A percentile compares a stretch with the other conserved stretches of the same genome.
Evolutionary conservation across 2,113 vertebrate genomes (phyloP).

Genomic region (Myotis lucifugus): DNA sequence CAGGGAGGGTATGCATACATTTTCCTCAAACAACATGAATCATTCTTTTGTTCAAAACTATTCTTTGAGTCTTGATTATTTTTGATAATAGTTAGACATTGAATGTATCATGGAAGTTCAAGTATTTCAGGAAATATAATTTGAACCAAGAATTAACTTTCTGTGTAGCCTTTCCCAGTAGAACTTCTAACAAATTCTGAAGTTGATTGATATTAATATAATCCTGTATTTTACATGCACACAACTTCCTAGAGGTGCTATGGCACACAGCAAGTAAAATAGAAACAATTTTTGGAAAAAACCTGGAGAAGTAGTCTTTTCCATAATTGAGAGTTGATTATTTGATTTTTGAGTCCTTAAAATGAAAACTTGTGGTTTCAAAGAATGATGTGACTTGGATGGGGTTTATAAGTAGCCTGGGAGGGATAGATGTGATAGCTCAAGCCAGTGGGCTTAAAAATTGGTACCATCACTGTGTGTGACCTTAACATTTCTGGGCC

Average conservation of each 20-base stretch:
- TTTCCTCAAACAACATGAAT: not conserved
- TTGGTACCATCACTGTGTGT: not conserved
- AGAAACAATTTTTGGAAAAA: not conserved
- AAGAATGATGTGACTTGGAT: not conserved
- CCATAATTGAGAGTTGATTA: slow-evolving; percentile 17
- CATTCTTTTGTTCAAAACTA: not conserved
- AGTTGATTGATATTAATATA: not conserved
- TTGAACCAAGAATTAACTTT: slow-evolving; percentile 14
- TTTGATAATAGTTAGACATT: slow-evolving; percentile 22
- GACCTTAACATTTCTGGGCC: not conserved
- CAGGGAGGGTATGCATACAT: not conserved
- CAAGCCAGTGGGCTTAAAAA: not conserved
- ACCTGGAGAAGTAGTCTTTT: not conserved
- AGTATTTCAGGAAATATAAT: not conserved
- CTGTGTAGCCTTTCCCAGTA: not conserved
- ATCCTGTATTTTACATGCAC: not conserved
- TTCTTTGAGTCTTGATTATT: slow-evolving; percentile 17
- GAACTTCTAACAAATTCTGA: not conserved
- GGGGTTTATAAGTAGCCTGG: not conserved
- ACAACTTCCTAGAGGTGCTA: not conserved
- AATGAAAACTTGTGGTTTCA: slow-evolving; percentile 32
- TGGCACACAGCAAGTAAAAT: not conserved
- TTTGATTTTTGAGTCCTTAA: slow-evolving; percentile 20
- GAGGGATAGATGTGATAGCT: not conserved
- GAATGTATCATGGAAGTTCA: slow-evolving; percentile 6